Evolutionary conservation across 2,113 vertebrate genomes (phyloP).

Genomic region (Carassius auratus): DNA sequence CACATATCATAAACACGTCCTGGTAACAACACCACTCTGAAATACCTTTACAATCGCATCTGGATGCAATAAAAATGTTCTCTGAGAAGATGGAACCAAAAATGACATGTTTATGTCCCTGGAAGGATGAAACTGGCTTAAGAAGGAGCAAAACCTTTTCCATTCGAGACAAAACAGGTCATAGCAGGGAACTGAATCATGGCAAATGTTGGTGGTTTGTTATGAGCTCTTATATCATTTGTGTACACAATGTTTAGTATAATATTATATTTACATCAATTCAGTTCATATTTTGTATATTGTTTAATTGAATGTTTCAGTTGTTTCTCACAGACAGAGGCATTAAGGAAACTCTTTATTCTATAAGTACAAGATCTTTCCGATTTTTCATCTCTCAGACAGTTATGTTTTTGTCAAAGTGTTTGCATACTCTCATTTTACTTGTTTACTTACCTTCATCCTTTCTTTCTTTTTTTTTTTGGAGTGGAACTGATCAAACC

Average conservation of each 20-base stretch:
- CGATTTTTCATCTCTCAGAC: background rate
- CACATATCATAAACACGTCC: background rate
- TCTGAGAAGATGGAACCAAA: background rate
- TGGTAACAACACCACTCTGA: background rate
- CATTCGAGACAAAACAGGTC: background rate
- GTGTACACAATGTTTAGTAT: background rate
- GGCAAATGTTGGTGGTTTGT: background rate
- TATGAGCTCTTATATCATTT: background rate
- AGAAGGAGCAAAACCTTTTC: background rate
- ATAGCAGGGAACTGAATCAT: background rate
- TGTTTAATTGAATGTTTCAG: background rate
- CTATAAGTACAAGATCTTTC: background rate
- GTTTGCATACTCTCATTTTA: background rate
- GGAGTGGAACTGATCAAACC: background rate
- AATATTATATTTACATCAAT: background rate
- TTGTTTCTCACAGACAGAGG: background rate
- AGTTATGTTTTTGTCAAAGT: background rate
- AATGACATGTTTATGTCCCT: background rate
- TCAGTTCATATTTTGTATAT: background rate
- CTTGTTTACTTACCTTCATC: background rate
- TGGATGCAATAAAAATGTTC: background rate
- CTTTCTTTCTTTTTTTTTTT: background rate
- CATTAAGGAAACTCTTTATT: background rate
- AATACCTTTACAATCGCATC: background rate
- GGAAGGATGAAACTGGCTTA: background rate